Base-by-base conservation (phyloP, 2,888 invertebrate genomes). In the Hydroisotoma schaefferi region DNA sequence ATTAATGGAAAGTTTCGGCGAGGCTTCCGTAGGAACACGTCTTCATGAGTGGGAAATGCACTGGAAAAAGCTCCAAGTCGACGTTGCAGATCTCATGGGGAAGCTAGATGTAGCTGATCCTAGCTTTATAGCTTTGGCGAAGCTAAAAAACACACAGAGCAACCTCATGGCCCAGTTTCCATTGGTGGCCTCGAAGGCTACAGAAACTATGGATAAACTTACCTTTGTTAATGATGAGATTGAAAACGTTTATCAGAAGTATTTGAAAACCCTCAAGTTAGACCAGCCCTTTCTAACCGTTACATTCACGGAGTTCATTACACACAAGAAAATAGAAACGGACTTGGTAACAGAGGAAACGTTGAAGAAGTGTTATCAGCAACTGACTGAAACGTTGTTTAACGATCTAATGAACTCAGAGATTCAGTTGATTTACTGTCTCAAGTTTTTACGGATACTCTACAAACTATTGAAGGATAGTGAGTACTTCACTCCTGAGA, bases 1-100 rank as follows among this genome's bases (percentile, higher is more conserved):
- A 26, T 20, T 43, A n/a, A 23, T 46, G 26, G 46, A 51, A 23
- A 37, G 15, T 23, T 44, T 58, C 12, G 37, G 46, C 8, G 58
- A 58, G n/a, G 28, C 26, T 10, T 44, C 49, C 46, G 23, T 33
- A 2, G 23, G 56, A 18, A 33, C 48, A 1, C 44, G 55, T 15
- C 46, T 59, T 25, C 18, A 46, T 23, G 65, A 61, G 33, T 65
- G 65, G 65, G 37, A 48, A 48, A 52, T 59, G 29, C 48, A 52
- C 37, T 55, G 59, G 29, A 65, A 53, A 23, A 55, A 60, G 40
- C 55, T 61, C 56, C 56, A 54, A 26, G 38, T 53, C 2, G 65
- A 65, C 49, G 59, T 53, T 53, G 58, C 59, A 18, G 61, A 65
- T 37, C 54, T 56, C 23, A 33, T 65, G 22, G 65, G 65, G n/a